These are phyloP conservation scores for Ochotona curzoniae DNA, from an alignment of 2,113 vertebrate species.

Conservation along the genomic window DNA sequence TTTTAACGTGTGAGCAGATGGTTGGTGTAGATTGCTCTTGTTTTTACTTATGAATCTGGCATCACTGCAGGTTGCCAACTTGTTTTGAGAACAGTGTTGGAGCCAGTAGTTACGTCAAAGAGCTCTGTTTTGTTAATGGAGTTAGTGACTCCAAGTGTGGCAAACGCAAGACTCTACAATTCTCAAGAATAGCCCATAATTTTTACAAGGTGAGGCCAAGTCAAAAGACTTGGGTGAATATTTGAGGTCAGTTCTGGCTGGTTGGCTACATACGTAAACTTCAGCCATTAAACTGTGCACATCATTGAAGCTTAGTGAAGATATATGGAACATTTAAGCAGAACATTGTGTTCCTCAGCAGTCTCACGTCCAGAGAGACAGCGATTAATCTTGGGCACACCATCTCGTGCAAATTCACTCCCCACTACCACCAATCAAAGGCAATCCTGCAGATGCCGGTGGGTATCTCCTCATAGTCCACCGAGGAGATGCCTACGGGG, in stretches of 20 bases:
- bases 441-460: not conserved
- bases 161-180: not conserved
- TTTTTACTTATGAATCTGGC: constrained; percentile 74
- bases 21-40: constrained; percentile 61
- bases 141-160: not conserved
- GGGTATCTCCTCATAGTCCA: constrained; percentile 65
- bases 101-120: not conserved
- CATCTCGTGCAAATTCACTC: not conserved
- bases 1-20: constrained; percentile 66
- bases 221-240: constrained; percentile 36
- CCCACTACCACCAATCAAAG: not conserved
- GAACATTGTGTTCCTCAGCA: constrained; percentile 3
- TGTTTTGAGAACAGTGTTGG: constrained; percentile 40
- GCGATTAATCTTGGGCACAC: not conserved
- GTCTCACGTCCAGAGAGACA: not conserved
- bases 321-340: not conserved
- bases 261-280: not conserved
- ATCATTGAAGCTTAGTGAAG: constrained; percentile 16
- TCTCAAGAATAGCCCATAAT: constrained; percentile 12
- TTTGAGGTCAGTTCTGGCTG: not conserved
- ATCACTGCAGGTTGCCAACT: constrained; percentile 30
- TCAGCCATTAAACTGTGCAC: constrained; percentile 14
- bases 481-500: constrained; percentile 23
- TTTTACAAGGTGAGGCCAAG: constrained; percentile 48
- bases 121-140: constrained; percentile 45